These are phyloP conservation scores for Sipha flava DNA, from an alignment of 1,140 invertebrate species.

Conservation along the genomic window DNA sequence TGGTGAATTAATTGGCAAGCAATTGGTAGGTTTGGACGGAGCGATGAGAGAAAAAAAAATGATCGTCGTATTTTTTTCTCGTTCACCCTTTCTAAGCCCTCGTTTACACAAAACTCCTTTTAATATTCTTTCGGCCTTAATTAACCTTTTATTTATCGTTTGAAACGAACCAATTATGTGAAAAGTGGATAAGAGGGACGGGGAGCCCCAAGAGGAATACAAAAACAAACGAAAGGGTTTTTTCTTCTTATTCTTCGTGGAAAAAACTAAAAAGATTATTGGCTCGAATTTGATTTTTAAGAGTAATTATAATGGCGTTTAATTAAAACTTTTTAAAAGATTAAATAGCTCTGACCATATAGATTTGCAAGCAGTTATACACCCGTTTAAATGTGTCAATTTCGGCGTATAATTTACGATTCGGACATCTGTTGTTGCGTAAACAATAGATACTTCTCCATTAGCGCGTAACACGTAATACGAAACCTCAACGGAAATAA, in stretches of 20 bases:
- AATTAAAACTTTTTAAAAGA: conserved; percentile 16
- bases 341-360: not conserved
- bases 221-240: conserved; percentile 13
- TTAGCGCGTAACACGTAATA: conserved; percentile 31
- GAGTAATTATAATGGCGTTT: conserved; percentile 25
- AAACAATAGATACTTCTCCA: conserved; percentile 13
- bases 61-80: conserved; percentile 8
- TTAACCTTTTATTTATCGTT: conserved; percentile 30
- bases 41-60: not conserved
- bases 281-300: not conserved
- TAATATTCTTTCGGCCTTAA: conserved; percentile 22
- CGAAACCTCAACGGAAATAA: conserved; percentile 32
- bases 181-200: not conserved
- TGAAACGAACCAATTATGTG: conserved; percentile 2
- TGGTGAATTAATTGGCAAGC: conserved; percentile 30
- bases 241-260: not conserved
- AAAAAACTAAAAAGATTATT: conserved; percentile 15
- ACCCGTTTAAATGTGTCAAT: conserved; percentile 12
- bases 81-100: conserved; percentile 18
- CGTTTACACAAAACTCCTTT: conserved; percentile 31
- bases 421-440: conserved; percentile 14
- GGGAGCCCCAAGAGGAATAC: not conserved
- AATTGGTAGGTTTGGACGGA: conserved; percentile 4
- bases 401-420: conserved; percentile 18
- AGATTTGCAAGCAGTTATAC: not conserved